phyloP scores from a whole-genome alignment of 1,140 invertebrate species.

The Ptiloglossa arizonensis region DNA sequence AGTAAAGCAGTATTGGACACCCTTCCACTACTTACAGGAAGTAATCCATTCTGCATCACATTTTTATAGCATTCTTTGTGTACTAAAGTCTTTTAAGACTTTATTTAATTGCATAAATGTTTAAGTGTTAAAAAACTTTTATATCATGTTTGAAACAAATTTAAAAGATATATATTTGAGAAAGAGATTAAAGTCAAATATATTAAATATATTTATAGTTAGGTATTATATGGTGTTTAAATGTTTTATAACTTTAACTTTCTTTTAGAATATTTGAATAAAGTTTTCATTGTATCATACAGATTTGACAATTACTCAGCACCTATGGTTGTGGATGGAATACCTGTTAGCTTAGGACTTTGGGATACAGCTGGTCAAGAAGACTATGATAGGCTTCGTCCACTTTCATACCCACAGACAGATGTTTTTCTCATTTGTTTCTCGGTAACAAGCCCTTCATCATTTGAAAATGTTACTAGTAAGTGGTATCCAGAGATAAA shows the following conservation, averaged over 20 bases:
- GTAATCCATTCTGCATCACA: constrained; percentile 73
- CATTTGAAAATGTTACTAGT: constrained; percentile 99
- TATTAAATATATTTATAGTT: neutral
- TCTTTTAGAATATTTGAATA: constrained; percentile 24
- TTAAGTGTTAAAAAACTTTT: constrained; percentile 41
- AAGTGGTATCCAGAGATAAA: constrained; percentile 99
- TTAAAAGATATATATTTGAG: neutral
- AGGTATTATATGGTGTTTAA: neutral
- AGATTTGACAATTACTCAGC: constrained; percentile 99
- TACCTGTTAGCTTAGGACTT: constrained; percentile 96
- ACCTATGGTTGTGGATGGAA: constrained; percentile 98
- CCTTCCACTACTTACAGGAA: constrained; percentile 72
- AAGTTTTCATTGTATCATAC: constrained; percentile 55
- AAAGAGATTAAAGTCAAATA: neutral
- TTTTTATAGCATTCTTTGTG: constrained; percentile 68
- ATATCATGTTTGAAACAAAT: constrained; percentile 8
- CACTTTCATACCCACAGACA: constrained; percentile 96
- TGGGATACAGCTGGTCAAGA: constrained; percentile 99
- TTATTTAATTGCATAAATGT: neutral
- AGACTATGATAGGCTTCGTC: constrained; percentile 97
- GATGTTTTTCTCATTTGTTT: constrained; percentile 99
- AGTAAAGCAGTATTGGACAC: constrained; percentile 72
- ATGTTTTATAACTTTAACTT: constrained; percentile 46
- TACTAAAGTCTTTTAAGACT: neutral
- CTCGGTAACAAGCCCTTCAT: constrained; percentile 97